phyloP scores from a whole-genome alignment of 2,113 vertebrate species.

The Colaptes auratus region DNA sequence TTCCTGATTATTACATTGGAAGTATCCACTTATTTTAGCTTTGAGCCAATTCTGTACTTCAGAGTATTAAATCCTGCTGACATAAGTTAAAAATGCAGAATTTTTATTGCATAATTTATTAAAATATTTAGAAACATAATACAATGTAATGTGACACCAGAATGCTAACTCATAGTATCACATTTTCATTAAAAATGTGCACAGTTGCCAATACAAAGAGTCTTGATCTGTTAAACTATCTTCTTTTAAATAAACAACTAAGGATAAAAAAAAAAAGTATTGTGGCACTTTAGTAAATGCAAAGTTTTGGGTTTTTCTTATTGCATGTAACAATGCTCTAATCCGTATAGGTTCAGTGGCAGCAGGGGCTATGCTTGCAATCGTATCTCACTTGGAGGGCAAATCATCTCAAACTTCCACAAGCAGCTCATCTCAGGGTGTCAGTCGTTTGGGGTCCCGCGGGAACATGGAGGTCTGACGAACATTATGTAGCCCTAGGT shows the following conservation, averaged over 20 bases:
- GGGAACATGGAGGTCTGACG: constrained; percentile 99
- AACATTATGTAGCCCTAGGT: constrained; percentile 93
- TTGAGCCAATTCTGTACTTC: constrained; percentile 36
- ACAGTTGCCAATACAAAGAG: constrained; percentile 50
- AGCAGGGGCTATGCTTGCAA: constrained; percentile 37
- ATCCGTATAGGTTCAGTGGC: constrained; percentile 5
- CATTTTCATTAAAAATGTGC: constrained; percentile 65
- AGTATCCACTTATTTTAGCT: constrained; percentile 29
- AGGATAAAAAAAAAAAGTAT: constrained; percentile 41
- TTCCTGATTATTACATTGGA: neutral
- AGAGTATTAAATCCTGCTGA: constrained; percentile 22
- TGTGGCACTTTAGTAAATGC: constrained; percentile 68
- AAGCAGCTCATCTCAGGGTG: constrained; percentile 79
- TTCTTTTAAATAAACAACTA: constrained; percentile 54
- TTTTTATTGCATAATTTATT: constrained; percentile 51
- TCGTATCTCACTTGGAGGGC: neutral
- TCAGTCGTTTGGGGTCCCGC: constrained; percentile 95
- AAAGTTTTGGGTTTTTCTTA: constrained; percentile 17
- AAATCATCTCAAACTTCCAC: neutral
- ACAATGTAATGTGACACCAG: constrained; percentile 35
- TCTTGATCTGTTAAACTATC: constrained; percentile 58
- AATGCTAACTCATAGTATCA: constrained; percentile 52
- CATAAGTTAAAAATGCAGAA: constrained; percentile 59
- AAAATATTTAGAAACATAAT: constrained; percentile 67
- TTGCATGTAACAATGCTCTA: constrained; percentile 47